Conservation (phyloP, 2,113 vertebrate species). For the Alces alces region DNA sequence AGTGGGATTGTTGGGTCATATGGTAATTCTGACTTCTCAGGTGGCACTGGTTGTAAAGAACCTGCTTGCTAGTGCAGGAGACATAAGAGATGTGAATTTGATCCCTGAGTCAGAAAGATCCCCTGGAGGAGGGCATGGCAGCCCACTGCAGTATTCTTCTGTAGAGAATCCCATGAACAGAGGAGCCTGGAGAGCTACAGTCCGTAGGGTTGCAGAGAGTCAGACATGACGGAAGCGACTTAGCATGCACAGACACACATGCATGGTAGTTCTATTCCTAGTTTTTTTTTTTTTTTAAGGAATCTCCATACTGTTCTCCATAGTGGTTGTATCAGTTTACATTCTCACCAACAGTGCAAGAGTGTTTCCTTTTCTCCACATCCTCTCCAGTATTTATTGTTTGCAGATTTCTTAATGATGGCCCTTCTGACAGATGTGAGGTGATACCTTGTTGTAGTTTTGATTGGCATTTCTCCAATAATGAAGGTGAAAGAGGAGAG, state of each 20-base stretch:
- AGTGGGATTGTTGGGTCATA: background rate
- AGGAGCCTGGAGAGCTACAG: background rate
- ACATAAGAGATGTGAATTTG: background rate
- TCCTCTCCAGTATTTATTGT: background rate
- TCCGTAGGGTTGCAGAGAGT: background rate
- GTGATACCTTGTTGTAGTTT: background rate
- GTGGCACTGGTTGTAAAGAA: background rate
- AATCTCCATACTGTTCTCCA: background rate
- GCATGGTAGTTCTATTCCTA: background rate
- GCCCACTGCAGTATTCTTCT: background rate
- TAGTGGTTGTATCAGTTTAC: background rate
- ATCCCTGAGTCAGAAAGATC: background rate
- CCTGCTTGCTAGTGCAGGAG: background rate
- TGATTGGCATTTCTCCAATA: background rate
- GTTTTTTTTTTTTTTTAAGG: background rate
- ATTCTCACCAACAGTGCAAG: background rate
- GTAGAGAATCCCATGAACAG: background rate
- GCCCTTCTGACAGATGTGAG: background rate
- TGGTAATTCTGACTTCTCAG: background rate
- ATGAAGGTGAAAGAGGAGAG: no score
- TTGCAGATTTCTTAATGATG: background rate
- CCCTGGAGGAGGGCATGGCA: background rate
- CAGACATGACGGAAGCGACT: background rate
- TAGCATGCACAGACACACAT: background rate
- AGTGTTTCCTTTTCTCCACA: background rate